phyloP scores from a whole-genome alignment of 2,797 vertebrate genomes.

The Darevskia mixta region DNA sequence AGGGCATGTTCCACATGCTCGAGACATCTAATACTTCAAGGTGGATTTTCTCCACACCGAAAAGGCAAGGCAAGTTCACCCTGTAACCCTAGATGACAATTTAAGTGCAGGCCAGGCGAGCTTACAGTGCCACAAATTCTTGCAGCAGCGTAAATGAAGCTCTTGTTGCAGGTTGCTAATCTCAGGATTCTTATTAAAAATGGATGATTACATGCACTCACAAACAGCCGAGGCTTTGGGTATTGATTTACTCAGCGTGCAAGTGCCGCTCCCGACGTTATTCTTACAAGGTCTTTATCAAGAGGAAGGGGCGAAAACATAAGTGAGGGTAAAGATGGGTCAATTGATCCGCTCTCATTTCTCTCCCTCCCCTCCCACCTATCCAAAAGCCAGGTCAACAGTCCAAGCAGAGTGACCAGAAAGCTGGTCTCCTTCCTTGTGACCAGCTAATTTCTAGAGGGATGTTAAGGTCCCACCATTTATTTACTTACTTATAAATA shows the following conservation, averaged over 20 bases:
- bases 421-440: conserved; percentile 38
- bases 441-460: background rate
- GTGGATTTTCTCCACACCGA: conserved; percentile 60
- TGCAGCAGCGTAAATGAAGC: conserved; percentile 56
- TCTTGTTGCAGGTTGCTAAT: conserved; percentile 68
- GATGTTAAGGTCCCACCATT: too few species aligned
- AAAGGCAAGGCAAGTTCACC: conserved; percentile 40
- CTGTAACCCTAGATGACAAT: conserved; percentile 46
- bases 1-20: conserved; percentile 63
- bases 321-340: conserved; percentile 18
- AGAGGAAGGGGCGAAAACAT: background rate
- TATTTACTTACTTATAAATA: too few species aligned
- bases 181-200: conserved; percentile 74
- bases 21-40: conserved; percentile 64
- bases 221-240: conserved; percentile 44
- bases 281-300: conserved; percentile 39
- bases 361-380: background rate
- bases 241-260: conserved; percentile 57
- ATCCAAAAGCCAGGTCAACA: background rate
- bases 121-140: conserved; percentile 50
- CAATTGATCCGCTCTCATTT: conserved; percentile 12
- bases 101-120: background rate
- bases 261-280: conserved; percentile 14
- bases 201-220: conserved; percentile 58
- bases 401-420: conserved; percentile 15